phyloP scores from a whole-genome alignment of 2,113 vertebrate genomes.

The Peucedramus taeniatus region DNA sequence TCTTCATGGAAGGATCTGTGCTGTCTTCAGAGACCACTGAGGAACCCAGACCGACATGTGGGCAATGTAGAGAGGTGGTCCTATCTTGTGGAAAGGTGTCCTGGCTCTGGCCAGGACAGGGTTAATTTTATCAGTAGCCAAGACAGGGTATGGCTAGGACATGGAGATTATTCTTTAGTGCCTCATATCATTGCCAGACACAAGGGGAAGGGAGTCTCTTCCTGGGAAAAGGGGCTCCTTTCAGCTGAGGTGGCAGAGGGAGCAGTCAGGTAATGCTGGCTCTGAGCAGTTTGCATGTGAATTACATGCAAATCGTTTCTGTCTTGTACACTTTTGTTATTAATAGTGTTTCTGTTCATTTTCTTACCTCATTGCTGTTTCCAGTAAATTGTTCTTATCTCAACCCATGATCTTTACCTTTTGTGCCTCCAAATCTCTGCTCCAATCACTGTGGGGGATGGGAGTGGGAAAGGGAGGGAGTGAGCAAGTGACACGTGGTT shows the following conservation, averaged over 20 bases:
- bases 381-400: background rate
- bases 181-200: rapidly evolving
- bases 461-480: too few species aligned
- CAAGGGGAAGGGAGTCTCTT: background rate
- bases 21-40: background rate
- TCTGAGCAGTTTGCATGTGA: background rate
- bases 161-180: background rate
- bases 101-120: rapidly evolving
- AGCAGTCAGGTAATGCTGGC: background rate
- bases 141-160: too few species aligned
- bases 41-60: background rate
- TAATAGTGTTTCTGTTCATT: background rate
- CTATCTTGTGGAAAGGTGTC: background rate
- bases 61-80: background rate
- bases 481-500: background rate
- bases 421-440: background rate
- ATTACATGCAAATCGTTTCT: rapidly evolving
- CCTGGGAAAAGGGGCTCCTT: background rate
- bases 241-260: too few species aligned
- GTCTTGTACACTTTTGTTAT: background rate
- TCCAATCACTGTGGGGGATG: rapidly evolving
- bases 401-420: background rate
- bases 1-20: background rate
- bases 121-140: background rate
- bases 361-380: background rate